These are phyloP conservation scores for Petrocephalus schoutedeni DNA, from an alignment of 2,797 vertebrate species.

Conservation along the genomic window DNA sequence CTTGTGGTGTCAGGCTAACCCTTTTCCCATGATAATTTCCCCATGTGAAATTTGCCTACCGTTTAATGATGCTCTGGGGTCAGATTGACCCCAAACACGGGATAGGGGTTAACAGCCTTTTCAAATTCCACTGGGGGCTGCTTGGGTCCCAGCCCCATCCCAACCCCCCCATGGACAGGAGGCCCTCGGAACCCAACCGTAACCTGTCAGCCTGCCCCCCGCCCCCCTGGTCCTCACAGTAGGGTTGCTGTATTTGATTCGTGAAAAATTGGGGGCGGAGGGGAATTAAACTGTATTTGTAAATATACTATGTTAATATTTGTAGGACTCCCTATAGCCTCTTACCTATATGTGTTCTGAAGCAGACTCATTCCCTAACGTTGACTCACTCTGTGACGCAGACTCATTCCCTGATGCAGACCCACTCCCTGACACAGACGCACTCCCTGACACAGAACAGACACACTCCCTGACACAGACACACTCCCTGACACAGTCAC, in stretches of 20 bases:
- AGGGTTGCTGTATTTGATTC: background rate
- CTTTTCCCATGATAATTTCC: background rate
- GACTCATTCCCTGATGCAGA: background rate
- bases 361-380: too few species aligned
- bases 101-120: too few species aligned
- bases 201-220: constrained; percentile 27
- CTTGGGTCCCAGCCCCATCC: background rate
- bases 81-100: too few species aligned
- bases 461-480: background rate
- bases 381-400: too few species aligned
- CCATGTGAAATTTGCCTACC: too few species aligned
- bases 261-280: constrained; percentile 14
- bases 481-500: accelerated
- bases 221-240: constrained; percentile 31
- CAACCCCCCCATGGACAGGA: background rate
- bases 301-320: background rate
- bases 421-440: background rate
- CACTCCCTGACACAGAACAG: background rate
- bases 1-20: background rate
- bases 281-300: background rate
- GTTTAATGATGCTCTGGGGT: too few species aligned
- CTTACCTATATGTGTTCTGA: background rate
- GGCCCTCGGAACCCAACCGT: background rate
- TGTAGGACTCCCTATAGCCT: background rate
- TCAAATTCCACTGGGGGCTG: background rate